Base-by-base conservation (phyloP, 2,888 invertebrate genomes). In the Dasypolia templi region DNA sequence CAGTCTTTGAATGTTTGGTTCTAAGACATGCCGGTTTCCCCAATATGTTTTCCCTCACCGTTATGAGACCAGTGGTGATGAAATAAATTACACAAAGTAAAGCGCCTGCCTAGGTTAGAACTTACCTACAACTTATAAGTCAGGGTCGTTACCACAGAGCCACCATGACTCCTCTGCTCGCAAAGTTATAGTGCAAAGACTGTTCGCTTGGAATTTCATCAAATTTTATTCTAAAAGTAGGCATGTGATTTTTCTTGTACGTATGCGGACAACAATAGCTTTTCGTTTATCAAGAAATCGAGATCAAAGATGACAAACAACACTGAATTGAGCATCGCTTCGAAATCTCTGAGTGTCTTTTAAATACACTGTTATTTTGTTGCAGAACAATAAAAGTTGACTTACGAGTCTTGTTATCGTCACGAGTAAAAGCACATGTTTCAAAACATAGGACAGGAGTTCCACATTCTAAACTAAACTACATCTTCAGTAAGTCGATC, bases 401-500 rank as follows among this genome's bases (percentile, higher is more conserved):
- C 1, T 35, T 35, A 32, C 6, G 1, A 32, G 32, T 22, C 12
- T 14, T 22, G 6, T 1, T 22, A 35, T 58, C 14, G 32, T 17
- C 1, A 32, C 58, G 22, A 9, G 22, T 22, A 46, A 29, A 44
- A 44, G 7, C 19, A 29, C 14, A 46, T 22, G 0, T 29, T 63
- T 49, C 44, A 9, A 46, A 68, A 44, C 22, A 39, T 29, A 39
- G 39, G 39, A 69, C n/a, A 49, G n/a, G 61, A 81, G 77, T 6
- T n/a, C 14, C 14, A 74, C n/a, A 58, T 79, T 56, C 74, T 26
- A 51, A 62, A 81, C 65, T 73, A 68, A 53, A 35, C 67, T 26
- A 39, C 32, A 66, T 69, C 46, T 69, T 44, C 53, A 71, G 61
- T 70, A 71, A 83, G 56, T 68, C 68, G 69, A 59, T 63, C 58